A percentile compares a stretch with the other conserved stretches of the same genome.
Evolutionary conservation across 2,888 invertebrate genomes (phyloP).

Genomic region (Pandemis cinnamomeana): DNA sequence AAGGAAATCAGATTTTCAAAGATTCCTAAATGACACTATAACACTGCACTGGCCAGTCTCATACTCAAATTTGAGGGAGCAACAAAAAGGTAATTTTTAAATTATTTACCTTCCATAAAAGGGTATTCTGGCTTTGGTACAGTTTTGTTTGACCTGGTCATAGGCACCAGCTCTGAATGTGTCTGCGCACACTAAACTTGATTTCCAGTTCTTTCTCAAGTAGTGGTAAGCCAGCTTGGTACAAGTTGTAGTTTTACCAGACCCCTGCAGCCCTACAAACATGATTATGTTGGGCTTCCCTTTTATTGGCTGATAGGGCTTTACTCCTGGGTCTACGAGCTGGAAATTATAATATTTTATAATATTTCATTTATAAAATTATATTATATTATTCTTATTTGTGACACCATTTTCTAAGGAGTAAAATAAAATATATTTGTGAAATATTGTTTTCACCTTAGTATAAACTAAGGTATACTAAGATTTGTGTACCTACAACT

Average conservation of each 20-base stretch:
- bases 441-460: too few relatives aligned
- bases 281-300: constrained; percentile 98
- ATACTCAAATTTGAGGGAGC: too few relatives aligned
- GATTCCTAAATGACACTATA: too few relatives aligned
- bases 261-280: constrained; percentile 99
- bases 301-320: constrained; percentile 97
- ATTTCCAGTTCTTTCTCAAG: constrained; percentile 99
- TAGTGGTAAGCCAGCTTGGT: constrained; percentile 99
- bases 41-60: too few relatives aligned
- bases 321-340: constrained; percentile 98
- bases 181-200: constrained; percentile 99
- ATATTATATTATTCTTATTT: too few relatives aligned
- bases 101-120: constrained; percentile 96
- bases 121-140: constrained; percentile 99
- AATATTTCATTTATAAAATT: background rate
- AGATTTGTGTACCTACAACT: too few relatives aligned
- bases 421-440: too few relatives aligned
- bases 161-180: constrained; percentile 99
- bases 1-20: background rate
- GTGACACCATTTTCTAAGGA: too few relatives aligned
- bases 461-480: too few relatives aligned
- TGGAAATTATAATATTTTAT: constrained; percentile 59
- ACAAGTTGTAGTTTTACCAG: constrained; percentile 99
- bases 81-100: background rate
- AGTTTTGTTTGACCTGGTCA: constrained; percentile 99